Base-by-base conservation (phyloP, 2,888 invertebrate species). In the Augochlorella aurata region DNA sequence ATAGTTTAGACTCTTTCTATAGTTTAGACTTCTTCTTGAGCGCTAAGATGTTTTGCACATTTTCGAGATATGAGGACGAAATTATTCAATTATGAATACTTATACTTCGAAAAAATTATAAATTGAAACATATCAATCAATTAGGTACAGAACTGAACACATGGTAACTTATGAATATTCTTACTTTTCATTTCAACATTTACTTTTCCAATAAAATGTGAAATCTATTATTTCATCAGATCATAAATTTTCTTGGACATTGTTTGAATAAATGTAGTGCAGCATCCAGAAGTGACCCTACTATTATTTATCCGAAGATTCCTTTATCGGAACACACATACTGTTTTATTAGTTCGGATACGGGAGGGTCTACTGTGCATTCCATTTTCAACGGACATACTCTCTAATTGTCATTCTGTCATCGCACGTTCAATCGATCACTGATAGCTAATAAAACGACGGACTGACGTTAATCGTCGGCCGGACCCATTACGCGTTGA, bases 371-470 rank as follows among this genome's bases (percentile, higher is more conserved):
- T 63, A 38, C 18, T 16, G 38, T 49, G n/a, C 10, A 12, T 24
- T 47, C 38, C 7, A 58, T 45, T 65, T 14, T 18, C 61, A 47
- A 52, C 24, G 21, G 52, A 21, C 24, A 44, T 2, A 29, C 44
- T 66, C 9, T 12, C 38, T 58, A 12, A 18, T 45, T 58, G 71
- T 45, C 47, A 16, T 45, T 63, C 65, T 72, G 49, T 47, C 77
- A 68, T 44, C 54, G 49, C 58, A 61, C 24, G 24, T 61, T 52
- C 18, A 29, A 52, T 77, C 79, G 44, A 70, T 79, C 74, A 70
- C 71, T 52, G 81, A 49, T 44, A 74, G 67, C 54, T 77, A 77
- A 70, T 74, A 67, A 74, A 78, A 66, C 61, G 29, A 82, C 69
- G 58, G 66, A 70, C 49, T 66, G 29, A 68, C 66, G 63, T 82